Base-by-base conservation (phyloP, 2,797 vertebrate species). In the Neosalanx taihuensis region DNA sequence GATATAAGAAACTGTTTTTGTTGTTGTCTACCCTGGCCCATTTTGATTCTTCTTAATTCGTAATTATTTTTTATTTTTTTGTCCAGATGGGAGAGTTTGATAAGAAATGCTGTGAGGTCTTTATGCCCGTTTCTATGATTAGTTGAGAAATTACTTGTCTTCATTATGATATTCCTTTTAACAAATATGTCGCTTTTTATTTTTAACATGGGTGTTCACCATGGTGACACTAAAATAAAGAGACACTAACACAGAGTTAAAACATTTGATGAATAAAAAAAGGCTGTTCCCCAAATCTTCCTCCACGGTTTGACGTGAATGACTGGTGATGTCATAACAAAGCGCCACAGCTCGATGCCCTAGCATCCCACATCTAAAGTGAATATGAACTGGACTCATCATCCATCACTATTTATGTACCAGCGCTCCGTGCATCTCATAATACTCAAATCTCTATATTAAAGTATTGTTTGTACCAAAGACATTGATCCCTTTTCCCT, bases 261-360 rank as follows among this genome's bases (percentile, higher is more conserved):
- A 89, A n/a, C n/a, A 91, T 89, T 89, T 89, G 87, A 92, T 90
- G 87, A 92, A 93, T 93, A n/a, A n/a, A 92, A 92, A 93, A 90
- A 90, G 89, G 89, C 87, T 93, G 89, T 92, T 92, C 87, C 90
- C 89, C 87, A 90, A 90, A 83, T 76, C 85, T 82, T 86, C 73
- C 85, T 83, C 72, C 71, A 61, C 79, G 71, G 83, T 91, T 88
- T 89, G 86, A 83, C 84, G 77, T 89, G 86, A 83, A 67, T 89
- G 84, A 78, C 76, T 86, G 84, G 20, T 83, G 81, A 62, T 76
- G 79, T 69, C 78, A 71, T 76, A 69, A 29, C 70, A 76, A 63
- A 35, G 53, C 61, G 61, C 53, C n/a, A 62, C 12, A 12, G 29
- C 9, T 26, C 31, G 53, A 56, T 67, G n/a, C 3, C 31, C 9